Conservation (phyloP, 2,888 invertebrate genomes). For the Pandemis cinnamomeana region DNA sequence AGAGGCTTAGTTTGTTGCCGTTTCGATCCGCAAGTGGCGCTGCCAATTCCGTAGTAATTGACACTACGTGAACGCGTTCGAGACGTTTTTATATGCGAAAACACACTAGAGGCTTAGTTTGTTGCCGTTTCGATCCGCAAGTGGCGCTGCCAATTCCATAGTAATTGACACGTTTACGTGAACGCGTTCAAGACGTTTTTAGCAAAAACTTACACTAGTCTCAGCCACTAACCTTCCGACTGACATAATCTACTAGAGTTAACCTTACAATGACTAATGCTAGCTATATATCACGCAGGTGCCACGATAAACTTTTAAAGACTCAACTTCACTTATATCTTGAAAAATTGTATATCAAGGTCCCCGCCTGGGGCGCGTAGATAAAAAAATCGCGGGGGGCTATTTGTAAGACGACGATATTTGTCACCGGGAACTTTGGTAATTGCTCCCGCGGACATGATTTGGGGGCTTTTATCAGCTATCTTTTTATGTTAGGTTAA, state of each 20-base stretch:
- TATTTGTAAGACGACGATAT: slow-evolving; percentile 80
- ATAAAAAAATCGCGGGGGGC: slow-evolving; percentile 76
- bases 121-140: too few relatives aligned
- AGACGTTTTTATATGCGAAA: too few relatives aligned
- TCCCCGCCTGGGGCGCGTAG: slow-evolving; percentile 72
- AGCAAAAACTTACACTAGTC: too few relatives aligned
- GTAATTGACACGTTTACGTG: too few relatives aligned
- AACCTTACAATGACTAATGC: slow-evolving; percentile 71
- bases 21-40: too few relatives aligned
- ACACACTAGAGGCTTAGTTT: too few relatives aligned
- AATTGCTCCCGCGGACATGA: slow-evolving; percentile 74
- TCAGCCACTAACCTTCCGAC: background rate
- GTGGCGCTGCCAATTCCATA: too few relatives aligned
- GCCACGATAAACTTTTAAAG: slow-evolving; percentile 83
- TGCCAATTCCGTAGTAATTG: too few relatives aligned
- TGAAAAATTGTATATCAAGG: slow-evolving; percentile 83
- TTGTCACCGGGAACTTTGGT: slow-evolving; percentile 78
- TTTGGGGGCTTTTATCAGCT: slow-evolving; percentile 47
- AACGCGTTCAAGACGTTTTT: too few relatives aligned
- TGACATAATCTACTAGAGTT: slow-evolving; percentile 24
- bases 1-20: too few relatives aligned
- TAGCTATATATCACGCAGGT: slow-evolving; percentile 77
- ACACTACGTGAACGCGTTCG: too few relatives aligned
- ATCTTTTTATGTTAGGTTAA: slow-evolving; percentile 42
- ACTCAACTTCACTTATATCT: slow-evolving; percentile 80